Percentiles rank a stretch among this genome's conserved stretches.
These are phyloP conservation scores for Zapus hudsonius DNA, from an alignment of 2,113 vertebrate genomes.

Conservation along the genomic window DNA sequence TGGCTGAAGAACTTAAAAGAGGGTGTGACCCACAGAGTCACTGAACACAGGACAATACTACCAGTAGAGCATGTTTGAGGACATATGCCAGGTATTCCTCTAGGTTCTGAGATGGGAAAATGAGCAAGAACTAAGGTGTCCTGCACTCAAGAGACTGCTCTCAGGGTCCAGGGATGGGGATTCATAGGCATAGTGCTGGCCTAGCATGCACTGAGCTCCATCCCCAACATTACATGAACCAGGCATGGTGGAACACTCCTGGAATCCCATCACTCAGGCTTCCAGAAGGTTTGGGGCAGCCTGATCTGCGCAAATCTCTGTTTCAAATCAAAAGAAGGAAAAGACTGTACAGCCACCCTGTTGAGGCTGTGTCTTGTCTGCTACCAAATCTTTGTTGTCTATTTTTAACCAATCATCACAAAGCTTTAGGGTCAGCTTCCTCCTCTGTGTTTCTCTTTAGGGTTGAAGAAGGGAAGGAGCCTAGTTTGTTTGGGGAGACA, in stretches of 20 bases:
- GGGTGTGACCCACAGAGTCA: rapidly evolving
- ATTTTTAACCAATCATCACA: background rate
- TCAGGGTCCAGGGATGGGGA: no score
- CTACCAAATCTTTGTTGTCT: background rate
- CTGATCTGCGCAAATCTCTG: no score
- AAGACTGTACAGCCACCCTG: no score
- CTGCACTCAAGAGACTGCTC: background rate
- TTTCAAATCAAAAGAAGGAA: no score
- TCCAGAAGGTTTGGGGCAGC: no score
- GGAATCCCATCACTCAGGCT: no score
- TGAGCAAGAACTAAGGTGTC: background rate
- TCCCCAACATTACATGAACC: no score
- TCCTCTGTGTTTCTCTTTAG: background rate
- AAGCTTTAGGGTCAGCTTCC: background rate
- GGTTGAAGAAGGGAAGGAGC: background rate
- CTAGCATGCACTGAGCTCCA: no score
- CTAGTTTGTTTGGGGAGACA: background rate
- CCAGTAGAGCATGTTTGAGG: rapidly evolving
- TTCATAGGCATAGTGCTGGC: no score
- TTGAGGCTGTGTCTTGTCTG: background rate
- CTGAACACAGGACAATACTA: background rate
- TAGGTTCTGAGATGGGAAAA: background rate
- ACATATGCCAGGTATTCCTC: background rate
- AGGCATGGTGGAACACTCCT: no score
- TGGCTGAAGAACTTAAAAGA: background rate